These are phyloP conservation scores for Cerastis rubricosa DNA, from an alignment of 2,888 invertebrate species.

Conservation along the genomic window DNA sequence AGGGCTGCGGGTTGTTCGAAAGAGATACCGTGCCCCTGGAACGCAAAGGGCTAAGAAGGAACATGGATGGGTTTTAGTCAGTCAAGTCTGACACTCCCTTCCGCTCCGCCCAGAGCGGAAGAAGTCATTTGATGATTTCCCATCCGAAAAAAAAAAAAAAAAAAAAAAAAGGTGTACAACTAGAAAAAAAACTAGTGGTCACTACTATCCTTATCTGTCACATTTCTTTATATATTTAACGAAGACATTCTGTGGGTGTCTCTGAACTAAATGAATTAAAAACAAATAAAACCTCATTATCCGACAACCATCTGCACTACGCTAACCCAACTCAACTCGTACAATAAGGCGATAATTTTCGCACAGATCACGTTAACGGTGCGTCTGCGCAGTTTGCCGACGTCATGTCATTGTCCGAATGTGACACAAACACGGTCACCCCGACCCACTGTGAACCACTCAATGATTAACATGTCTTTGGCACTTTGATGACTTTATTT, in stretches of 20 bases:
- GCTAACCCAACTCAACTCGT: neutral
- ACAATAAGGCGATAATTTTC: conserved; percentile 32
- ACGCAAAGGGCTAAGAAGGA: no score
- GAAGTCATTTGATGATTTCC: no score
- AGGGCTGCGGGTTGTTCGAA: no score
- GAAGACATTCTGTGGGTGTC: neutral
- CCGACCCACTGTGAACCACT: conserved; percentile 42
- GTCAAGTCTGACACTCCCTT: no score
- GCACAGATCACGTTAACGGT: conserved; percentile 47
- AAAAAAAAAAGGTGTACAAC: neutral
- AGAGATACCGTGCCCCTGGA: no score
- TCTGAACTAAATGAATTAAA: neutral
- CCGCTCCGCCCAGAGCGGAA: no score
- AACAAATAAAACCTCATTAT: neutral
- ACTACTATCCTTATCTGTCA: neutral
- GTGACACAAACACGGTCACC: conserved; percentile 64
- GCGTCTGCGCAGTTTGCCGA: conserved; percentile 52
- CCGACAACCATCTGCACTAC: neutral
- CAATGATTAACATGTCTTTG: conserved; percentile 24
- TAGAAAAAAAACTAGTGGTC: neutral
- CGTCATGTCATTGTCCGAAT: conserved; percentile 54
- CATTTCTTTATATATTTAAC: neutral
- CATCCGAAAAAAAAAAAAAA: no score
- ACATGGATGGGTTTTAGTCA: no score
- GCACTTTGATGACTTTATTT: conserved; percentile 18